Percentiles rank a stretch among this genome's conserved stretches.
Conservation (phyloP, 2,888 invertebrate species). For the Boloria selene region DNA sequence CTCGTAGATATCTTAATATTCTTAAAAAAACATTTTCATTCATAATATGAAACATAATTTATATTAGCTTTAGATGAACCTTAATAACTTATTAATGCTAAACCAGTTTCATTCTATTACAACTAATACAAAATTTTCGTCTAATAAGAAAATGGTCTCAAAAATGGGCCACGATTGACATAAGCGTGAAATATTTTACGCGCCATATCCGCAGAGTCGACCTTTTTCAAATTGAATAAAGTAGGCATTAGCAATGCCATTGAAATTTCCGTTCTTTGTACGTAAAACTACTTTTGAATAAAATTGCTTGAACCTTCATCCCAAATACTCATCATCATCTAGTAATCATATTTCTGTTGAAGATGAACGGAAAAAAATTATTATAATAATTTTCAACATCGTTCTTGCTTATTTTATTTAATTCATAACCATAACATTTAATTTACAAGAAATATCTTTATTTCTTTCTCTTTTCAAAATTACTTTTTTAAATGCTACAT, state of each 20-base stretch:
- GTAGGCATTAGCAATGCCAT: constrained; percentile 18
- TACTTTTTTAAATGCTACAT: too few relatives aligned
- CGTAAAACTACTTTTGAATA: constrained; percentile 1
- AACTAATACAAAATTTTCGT: not conserved
- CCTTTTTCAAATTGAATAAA: constrained; percentile 30
- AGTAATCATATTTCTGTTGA: too few relatives aligned
- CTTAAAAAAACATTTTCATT: not conserved
- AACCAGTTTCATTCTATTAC: too few relatives aligned
- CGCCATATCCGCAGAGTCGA: constrained; percentile 31
- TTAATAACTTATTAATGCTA: too few relatives aligned
- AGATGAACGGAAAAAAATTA: too few relatives aligned
- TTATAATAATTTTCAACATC: too few relatives aligned
- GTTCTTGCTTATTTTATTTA: too few relatives aligned
- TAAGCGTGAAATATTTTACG: constrained; percentile 25
- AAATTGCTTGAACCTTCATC: not conserved
- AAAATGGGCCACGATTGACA: constrained; percentile 27
- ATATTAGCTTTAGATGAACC: not conserved
- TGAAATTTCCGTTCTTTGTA: constrained; percentile 14
- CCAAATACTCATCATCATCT: not conserved
- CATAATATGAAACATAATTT: not conserved
- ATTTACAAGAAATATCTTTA: too few relatives aligned
- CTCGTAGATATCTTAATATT: not conserved
- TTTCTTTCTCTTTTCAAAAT: too few relatives aligned
- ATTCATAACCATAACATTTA: too few relatives aligned
- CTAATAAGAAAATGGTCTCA: constrained; percentile 3